Percentiles rank a stretch among this genome's conserved stretches.
Conservation (phyloP, 53 echinoderm and acorn worm genomes). For the Echinarachnius parma region DNA sequence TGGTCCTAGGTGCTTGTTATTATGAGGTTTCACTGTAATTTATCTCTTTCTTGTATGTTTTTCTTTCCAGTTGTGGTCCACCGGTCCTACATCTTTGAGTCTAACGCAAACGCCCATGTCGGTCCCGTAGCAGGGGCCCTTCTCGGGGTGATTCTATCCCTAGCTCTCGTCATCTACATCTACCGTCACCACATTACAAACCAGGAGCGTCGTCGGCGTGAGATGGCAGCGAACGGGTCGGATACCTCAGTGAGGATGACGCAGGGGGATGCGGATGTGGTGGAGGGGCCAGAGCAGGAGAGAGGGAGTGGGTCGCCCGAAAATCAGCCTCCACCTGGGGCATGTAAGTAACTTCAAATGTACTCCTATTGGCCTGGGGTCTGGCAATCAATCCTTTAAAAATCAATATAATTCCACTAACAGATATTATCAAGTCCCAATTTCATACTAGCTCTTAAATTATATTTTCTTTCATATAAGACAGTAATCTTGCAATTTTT, state of each 20-base stretch:
- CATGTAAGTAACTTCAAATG: slow-evolving; percentile 52
- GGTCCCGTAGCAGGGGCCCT: slow-evolving; percentile 95
- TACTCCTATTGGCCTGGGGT: not conserved
- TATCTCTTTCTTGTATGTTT: not conserved
- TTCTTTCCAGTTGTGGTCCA: slow-evolving; percentile 8
- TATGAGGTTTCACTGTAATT: no score
- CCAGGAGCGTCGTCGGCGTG: slow-evolving; percentile 65
- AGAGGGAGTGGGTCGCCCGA: slow-evolving; percentile 35
- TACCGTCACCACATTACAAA: slow-evolving; percentile 92
- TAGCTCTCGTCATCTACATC: slow-evolving; percentile 83
- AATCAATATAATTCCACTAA: no score
- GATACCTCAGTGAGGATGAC: slow-evolving; percentile 82
- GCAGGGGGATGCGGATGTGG: slow-evolving; percentile 71
- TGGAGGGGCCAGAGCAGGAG: slow-evolving; percentile 59
- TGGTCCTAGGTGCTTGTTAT: no score
- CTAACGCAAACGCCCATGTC: slow-evolving; percentile 74
- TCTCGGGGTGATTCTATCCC: slow-evolving; percentile 83
- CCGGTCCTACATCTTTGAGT: slow-evolving; percentile 50
- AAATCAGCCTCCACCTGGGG: slow-evolving; percentile 66
- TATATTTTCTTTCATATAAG: no score
- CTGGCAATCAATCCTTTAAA: no score
- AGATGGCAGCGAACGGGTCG: slow-evolving; percentile 79
- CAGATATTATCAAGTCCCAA: no score
- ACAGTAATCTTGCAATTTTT: no score
- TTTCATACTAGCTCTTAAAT: no score